phyloP scores from a whole-genome alignment of 2,113 vertebrate species.

The Lipophrys pholis region DNA sequence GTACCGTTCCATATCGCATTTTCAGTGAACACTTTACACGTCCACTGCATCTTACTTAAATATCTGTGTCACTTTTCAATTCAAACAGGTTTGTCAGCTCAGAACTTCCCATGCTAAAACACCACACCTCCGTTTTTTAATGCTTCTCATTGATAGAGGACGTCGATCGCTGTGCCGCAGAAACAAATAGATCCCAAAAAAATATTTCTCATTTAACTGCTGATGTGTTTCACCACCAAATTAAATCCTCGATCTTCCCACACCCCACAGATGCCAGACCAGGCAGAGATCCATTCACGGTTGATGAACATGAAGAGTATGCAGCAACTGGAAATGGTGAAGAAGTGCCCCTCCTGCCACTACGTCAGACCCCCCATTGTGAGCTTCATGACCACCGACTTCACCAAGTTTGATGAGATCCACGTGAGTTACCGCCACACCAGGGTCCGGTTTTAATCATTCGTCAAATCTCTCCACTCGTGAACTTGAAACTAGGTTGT shows the following conservation, averaged over 20 bases:
- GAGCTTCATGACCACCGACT: conserved; percentile 98
- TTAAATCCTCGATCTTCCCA: background rate
- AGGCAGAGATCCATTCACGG: conserved; percentile 97
- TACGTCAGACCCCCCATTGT: conserved; percentile 97
- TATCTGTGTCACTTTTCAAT: too few relatives aligned
- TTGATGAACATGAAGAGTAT: conserved; percentile 96
- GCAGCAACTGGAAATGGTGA: conserved; percentile 93
- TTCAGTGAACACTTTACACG: too few relatives aligned
- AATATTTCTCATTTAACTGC: background rate
- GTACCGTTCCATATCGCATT: too few relatives aligned
- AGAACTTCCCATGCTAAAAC: too few relatives aligned
- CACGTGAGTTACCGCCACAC: conserved; percentile 86
- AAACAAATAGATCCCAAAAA: background rate
- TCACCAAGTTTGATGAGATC: conserved; percentile 98
- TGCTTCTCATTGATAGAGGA: background rate
- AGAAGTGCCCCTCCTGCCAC: conserved; percentile 95
- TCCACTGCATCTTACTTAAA: too few relatives aligned
- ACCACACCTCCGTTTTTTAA: background rate
- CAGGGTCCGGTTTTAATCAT: background rate
- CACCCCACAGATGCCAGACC: conserved; percentile 90
- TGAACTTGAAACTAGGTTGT: too few relatives aligned
- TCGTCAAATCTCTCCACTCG: background rate
- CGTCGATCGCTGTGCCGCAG: background rate
- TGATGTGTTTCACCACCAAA: background rate
- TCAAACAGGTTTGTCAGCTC: too few relatives aligned